Conservation (phyloP, 2,797 vertebrate genomes). For the Centropyge bicolor region DNA sequence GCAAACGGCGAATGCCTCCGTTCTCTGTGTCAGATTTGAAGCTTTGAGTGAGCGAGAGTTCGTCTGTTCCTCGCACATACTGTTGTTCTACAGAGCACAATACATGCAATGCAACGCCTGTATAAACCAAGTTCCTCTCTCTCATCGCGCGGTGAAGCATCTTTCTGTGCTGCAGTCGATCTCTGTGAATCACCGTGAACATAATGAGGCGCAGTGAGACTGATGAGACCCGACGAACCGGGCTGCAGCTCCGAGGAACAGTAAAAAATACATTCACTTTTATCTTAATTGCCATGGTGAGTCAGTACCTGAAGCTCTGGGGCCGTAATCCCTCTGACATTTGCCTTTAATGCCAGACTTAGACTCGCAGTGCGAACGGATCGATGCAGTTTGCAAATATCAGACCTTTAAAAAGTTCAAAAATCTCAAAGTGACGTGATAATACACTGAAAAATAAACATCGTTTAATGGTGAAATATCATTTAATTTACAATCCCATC, state of each 20-base stretch:
- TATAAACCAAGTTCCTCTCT: not conserved
- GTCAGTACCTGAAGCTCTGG: constrained; percentile 32
- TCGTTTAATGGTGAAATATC: not conserved
- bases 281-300: constrained; percentile 54
- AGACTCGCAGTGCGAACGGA: constrained; percentile 42
- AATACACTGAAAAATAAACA: constrained; percentile 37
- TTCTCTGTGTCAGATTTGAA: not conserved
- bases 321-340: constrained; percentile 65
- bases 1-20: not conserved
- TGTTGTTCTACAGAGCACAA: not conserved
- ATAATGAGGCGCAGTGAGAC: constrained; percentile 59
- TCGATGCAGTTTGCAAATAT: constrained; percentile 52
- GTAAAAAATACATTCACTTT: constrained; percentile 45
- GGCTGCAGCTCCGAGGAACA: constrained; percentile 12
- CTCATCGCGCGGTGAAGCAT: not conserved
- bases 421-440: constrained; percentile 8
- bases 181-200: constrained; percentile 35
- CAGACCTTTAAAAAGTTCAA: constrained; percentile 50
- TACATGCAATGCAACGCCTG: not conserved
- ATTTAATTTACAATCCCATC: not conserved
- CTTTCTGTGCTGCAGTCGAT: constrained; percentile 13
- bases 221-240: constrained; percentile 31
- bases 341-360: constrained; percentile 57
- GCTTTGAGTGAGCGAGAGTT: not conserved
- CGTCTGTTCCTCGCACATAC: not conserved